Evolutionary conservation across 2,113 vertebrate species (phyloP).

Genomic region (Thermophis baileyi): DNA sequence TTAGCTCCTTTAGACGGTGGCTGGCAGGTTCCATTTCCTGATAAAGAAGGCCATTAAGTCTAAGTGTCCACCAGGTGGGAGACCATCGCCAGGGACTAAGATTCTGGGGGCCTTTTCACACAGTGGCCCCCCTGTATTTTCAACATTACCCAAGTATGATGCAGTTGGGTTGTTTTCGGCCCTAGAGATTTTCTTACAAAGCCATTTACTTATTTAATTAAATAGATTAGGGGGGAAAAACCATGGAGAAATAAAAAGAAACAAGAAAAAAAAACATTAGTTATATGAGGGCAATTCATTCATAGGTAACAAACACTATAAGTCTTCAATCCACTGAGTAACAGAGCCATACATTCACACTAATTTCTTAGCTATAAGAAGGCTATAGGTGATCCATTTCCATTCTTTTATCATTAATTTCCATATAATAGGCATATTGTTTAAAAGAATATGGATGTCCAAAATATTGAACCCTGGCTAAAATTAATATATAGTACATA

Average conservation of each 20-base stretch:
- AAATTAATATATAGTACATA: background rate
- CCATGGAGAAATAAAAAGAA: background rate
- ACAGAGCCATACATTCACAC: background rate
- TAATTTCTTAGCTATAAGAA: background rate
- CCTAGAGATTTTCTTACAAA: background rate
- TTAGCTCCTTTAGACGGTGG: background rate
- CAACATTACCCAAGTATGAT: background rate
- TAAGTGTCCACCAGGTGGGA: background rate
- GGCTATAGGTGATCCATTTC: background rate
- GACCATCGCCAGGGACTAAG: background rate
- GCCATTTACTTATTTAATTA: background rate
- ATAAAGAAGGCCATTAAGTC: background rate
- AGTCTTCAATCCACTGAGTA: background rate
- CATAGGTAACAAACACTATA: background rate
- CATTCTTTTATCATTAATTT: background rate
- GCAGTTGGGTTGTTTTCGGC: background rate
- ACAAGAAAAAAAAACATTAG: background rate
- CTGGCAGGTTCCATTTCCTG: background rate
- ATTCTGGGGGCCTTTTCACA: background rate
- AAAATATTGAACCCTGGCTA: background rate
- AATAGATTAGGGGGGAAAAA: background rate
- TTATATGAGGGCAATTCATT: background rate
- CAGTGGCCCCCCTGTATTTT: background rate
- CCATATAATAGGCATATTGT: background rate
- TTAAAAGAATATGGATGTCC: background rate